Conservation (phyloP, 2,113 vertebrate species). For the Isurus oxyrinchus region DNA sequence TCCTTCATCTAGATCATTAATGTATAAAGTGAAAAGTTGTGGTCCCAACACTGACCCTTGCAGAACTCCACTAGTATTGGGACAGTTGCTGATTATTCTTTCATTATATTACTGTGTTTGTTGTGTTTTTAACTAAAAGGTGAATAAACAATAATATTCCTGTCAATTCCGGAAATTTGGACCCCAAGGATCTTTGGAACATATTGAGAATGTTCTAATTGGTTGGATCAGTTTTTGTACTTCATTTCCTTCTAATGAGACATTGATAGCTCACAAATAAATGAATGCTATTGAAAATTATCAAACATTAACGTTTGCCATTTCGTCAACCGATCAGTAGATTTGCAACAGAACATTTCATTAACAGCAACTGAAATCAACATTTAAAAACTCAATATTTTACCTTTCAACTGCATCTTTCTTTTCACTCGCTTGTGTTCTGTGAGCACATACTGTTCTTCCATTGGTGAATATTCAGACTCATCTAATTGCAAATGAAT, state of each 20-base stretch:
- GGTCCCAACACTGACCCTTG: too few relatives aligned
- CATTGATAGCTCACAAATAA: too few relatives aligned
- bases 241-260: neutral
- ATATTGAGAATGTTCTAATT: neutral
- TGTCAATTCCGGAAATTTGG: neutral
- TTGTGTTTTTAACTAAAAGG: neutral
- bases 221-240: neutral
- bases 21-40: too few relatives aligned
- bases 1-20: too few relatives aligned
- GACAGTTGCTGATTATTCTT: neutral
- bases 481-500: conserved; percentile 57
- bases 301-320: neutral
- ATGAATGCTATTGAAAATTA: neutral
- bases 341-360: neutral
- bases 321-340: neutral
- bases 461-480: conserved; percentile 41
- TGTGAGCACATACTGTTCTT: neutral
- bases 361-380: neutral
- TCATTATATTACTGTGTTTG: neutral
- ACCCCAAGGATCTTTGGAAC: neutral
- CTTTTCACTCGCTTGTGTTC: conserved; percentile 61
- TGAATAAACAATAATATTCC: neutral
- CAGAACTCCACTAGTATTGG: too few relatives aligned
- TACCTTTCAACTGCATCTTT: conserved; percentile 61
- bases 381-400: neutral